Percentiles rank a stretch among this genome's conserved stretches.
Evolutionary conservation across 2,113 vertebrate genomes (phyloP).

Genomic region (Pelmatolapia mariae): DNA sequence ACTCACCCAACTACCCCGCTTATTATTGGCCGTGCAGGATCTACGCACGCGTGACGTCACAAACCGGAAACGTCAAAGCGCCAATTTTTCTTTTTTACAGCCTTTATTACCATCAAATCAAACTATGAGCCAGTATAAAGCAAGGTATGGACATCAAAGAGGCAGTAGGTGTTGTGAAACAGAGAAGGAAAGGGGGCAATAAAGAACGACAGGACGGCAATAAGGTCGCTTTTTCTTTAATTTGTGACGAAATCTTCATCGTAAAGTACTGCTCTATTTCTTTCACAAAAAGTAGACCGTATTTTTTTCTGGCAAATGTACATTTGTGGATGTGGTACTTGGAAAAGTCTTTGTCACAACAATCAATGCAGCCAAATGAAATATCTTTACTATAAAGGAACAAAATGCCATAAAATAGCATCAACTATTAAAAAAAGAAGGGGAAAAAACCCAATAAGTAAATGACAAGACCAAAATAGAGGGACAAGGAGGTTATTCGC

Average conservation of each 20-base stretch:
- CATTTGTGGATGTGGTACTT: background rate
- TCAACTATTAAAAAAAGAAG: background rate
- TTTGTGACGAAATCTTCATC: background rate
- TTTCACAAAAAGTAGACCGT: background rate
- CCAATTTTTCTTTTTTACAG: background rate
- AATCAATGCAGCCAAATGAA: background rate
- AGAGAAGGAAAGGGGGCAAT: background rate
- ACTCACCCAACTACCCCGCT: background rate
- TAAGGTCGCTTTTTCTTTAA: background rate
- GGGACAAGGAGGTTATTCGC: background rate
- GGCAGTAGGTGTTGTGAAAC: background rate
- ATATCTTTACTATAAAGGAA: background rate
- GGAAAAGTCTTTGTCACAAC: background rate
- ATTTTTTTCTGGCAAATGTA: background rate
- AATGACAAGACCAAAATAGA: background rate
- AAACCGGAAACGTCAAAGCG: background rate
- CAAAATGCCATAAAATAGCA: background rate
- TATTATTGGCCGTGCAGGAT: background rate
- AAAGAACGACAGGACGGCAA: background rate
- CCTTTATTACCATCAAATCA: background rate
- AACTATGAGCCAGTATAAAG: background rate
- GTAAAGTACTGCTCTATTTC: background rate
- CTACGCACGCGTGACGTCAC: background rate
- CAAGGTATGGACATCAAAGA: background rate
- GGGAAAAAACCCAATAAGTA: rapidly evolving